phyloP scores from a whole-genome alignment of 1,140 invertebrate species.

The Helicoverpa zea region DNA sequence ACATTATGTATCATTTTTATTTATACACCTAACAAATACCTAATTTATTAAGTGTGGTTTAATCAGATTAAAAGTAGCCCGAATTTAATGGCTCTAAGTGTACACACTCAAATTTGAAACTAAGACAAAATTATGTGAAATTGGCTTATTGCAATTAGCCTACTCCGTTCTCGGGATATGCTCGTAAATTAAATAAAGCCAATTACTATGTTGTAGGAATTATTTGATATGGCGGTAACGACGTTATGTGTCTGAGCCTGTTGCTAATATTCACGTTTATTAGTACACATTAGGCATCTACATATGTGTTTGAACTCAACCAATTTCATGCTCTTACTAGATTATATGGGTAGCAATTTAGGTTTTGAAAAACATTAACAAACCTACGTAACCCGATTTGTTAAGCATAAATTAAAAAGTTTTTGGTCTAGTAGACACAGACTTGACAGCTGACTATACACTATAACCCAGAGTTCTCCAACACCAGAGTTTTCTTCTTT shows the following conservation, averaged over 20 bases:
- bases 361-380: no score
- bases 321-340: not conserved
- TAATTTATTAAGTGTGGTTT: no score
- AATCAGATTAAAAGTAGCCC: no score
- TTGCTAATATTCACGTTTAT: constrained; percentile 9
- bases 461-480: no score
- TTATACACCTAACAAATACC: no score
- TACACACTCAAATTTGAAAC: not conserved
- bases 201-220: constrained; percentile 22
- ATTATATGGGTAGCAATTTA: not conserved
- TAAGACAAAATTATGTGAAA: constrained; percentile 39
- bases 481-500: no score
- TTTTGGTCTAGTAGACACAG: no score
- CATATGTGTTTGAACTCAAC: not conserved
- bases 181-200: constrained; percentile 20
- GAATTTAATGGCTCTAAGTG: not conserved
- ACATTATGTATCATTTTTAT: no score
- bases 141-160: constrained; percentile 30
- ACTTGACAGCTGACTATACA: no score
- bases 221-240: constrained; percentile 20
- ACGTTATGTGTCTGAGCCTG: not conserved
- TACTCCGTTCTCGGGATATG: constrained; percentile 3
- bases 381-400: no score
- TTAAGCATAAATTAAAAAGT: no score
- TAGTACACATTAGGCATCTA: not conserved